Percentiles rank a stretch among this genome's conserved stretches.
These are phyloP conservation scores for Drosophila subobscura DNA, from an alignment of 1,140 invertebrate genomes.

Conservation along the genomic window DNA sequence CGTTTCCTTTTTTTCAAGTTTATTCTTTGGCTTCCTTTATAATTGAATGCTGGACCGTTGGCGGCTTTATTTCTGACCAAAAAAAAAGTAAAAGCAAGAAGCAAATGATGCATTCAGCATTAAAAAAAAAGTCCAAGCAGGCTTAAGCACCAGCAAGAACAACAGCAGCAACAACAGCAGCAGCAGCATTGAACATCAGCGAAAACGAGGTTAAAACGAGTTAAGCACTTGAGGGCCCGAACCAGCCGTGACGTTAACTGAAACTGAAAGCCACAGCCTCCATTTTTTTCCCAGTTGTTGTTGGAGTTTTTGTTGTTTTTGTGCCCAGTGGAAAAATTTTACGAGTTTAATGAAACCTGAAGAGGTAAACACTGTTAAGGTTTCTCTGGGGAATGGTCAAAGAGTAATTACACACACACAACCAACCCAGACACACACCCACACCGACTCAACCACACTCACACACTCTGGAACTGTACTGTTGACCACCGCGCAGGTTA, in stretches of 20 bases:
- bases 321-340: slow-evolving; percentile 29
- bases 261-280: slow-evolving; percentile 45
- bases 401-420: slow-evolving; percentile 43
- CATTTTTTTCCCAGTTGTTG: slow-evolving; percentile 3
- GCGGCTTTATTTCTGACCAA: slow-evolving; percentile 32
- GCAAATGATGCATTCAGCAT: slow-evolving; percentile 51
- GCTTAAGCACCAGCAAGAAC: slow-evolving; percentile 54
- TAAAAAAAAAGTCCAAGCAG: slow-evolving; percentile 44
- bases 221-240: slow-evolving; percentile 50
- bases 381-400: slow-evolving; percentile 36
- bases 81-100: slow-evolving; percentile 22
- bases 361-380: slow-evolving; percentile 59
- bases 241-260: slow-evolving; percentile 40
- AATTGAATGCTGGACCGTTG: slow-evolving; percentile 29
- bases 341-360: slow-evolving; percentile 66
- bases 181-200: slow-evolving; percentile 18
- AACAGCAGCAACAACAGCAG: slow-evolving; percentile 33
- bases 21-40: slow-evolving; percentile 18
- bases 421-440: neutral
- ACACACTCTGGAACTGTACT: slow-evolving; percentile 19
- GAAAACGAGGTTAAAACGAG: slow-evolving; percentile 62
- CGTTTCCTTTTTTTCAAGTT: slow-evolving; percentile 12
- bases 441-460: neutral
- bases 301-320: slow-evolving; percentile 22
- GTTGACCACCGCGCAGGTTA: slow-evolving; percentile 57